Evolutionary conservation across 2,888 invertebrate genomes (phyloP).

Genomic region (Ichneumon xanthorius): DNA sequence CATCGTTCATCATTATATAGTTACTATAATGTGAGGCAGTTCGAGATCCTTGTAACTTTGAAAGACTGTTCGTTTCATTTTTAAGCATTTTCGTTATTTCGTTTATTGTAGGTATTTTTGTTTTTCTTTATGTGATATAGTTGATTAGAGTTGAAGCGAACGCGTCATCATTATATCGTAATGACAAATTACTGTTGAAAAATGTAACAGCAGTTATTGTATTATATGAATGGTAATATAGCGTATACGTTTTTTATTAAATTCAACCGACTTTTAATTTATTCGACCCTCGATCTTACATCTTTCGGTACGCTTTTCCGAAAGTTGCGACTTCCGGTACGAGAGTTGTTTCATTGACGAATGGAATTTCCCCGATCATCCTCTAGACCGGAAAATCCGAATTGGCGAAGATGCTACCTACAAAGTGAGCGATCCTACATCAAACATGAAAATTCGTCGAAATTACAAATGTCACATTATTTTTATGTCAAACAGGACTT

Average conservation of each 20-base stretch:
- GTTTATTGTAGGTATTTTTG: slow-evolving; percentile 11
- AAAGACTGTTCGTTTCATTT: slow-evolving; percentile 68
- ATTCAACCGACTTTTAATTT: background rate
- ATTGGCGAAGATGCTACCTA: background rate
- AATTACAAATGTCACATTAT: background rate
- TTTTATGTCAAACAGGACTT: too few relatives aligned
- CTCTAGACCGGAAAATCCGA: too few relatives aligned
- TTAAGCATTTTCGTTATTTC: slow-evolving; percentile 50
- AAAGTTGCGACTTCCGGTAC: background rate
- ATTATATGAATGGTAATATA: slow-evolving; percentile 62
- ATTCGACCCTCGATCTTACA: background rate
- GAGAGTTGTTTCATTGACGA: background rate
- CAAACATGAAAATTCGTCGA: background rate
- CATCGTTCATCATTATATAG: slow-evolving; percentile 34
- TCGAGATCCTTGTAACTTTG: slow-evolving; percentile 58
- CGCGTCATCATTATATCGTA: slow-evolving; percentile 48
- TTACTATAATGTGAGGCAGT: slow-evolving; percentile 36
- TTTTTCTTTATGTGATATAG: slow-evolving; percentile 36
- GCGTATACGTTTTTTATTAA: slow-evolving; percentile 63
- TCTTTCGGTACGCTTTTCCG: background rate
- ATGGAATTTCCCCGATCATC: background rate
- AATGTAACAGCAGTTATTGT: slow-evolving; percentile 58
- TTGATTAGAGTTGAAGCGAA: slow-evolving; percentile 45
- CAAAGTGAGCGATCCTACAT: background rate
- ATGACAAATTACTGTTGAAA: slow-evolving; percentile 53